Percentiles rank a stretch among this genome's conserved stretches.
phyloP scores from a whole-genome alignment of 2,113 vertebrate species.

The Platysternon megacephalum region DNA sequence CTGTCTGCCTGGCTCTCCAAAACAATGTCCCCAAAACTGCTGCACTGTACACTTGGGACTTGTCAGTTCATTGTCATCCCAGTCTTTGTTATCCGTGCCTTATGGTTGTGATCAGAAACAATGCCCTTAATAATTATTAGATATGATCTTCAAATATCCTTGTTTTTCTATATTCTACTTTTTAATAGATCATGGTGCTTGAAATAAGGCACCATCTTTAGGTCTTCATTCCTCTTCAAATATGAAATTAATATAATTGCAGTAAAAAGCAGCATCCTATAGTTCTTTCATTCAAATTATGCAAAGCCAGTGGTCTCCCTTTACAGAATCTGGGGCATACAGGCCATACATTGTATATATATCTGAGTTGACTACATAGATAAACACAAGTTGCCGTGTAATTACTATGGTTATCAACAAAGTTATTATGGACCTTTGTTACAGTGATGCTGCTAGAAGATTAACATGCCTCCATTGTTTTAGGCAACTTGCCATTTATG shows the following conservation, averaged over 20 bases:
- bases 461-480: too few relatives aligned
- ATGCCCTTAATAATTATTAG: neutral
- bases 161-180: neutral
- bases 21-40: neutral
- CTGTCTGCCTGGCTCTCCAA: neutral
- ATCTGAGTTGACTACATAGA: neutral
- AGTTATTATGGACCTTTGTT: too few relatives aligned
- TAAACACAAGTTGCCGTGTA: too few relatives aligned
- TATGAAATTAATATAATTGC: neutral
- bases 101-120: neutral
- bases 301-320: neutral
- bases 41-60: neutral
- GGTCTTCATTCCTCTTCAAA: neutral
- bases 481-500: too few relatives aligned
- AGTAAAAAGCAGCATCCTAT: neutral
- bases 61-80: rapidly evolving
- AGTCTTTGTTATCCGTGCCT: neutral
- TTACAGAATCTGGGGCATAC: neutral
- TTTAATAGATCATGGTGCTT: neutral
- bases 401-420: too few relatives aligned
- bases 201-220: neutral
- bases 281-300: neutral
- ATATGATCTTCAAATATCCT: neutral
- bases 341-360: neutral
- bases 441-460: too few relatives aligned